Base-by-base conservation (phyloP, 2,797 vertebrate species). In the Phoeniculus purpureus region DNA sequence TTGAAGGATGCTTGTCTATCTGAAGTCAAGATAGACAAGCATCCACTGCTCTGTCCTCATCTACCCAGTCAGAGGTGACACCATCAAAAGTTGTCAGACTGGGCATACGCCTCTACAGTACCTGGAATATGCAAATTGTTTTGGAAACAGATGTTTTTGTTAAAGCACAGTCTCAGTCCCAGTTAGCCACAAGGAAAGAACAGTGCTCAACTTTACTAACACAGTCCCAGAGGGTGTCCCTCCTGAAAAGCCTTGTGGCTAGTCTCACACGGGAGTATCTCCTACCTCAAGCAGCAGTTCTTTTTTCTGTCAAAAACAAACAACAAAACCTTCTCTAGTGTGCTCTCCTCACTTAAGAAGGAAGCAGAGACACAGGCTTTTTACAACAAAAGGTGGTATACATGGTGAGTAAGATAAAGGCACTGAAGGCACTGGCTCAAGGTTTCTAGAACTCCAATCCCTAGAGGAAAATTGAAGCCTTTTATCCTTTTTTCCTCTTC, bases 221-320 rank as follows among this genome's bases (percentile, higher is more conserved):
- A 54, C 18, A 52, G n/a, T 20, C 0, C 0, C 13, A 17, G 17
- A 31, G 7, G 5, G 13, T 4, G n/a, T 13, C 32, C 29, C 26
- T 58, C 20, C 45, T 61, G 45, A 56, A 90, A 43, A 4, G 7
- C 29, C 32, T 29, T 29, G 32, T 40, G 20, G 17, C 10, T 8
- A 59, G 65, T 26, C 54, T 75, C 29, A 48, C 15, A 8, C 3
- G 1, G 52, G 5, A 26, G 9, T 2, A 12, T 6, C 22, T 5
- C 27, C 48, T 56, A 48, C 60, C 64, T 7, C 5, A 73, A 31
- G 9, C 23, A 20, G 27, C 7, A 47, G 15, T 23, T 26, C 52
- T 34, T 34, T 26, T 25, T 32, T 47, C 29, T 68, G 10, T 15
- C 6, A 84, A 74, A 81, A 27, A 0, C 3, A 59, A 61, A 21